Percentiles rank a stretch among this genome's conserved stretches.
Conservation (phyloP, 2,888 invertebrate species). For the Galeopsomyia nigrocyanea region DNA sequence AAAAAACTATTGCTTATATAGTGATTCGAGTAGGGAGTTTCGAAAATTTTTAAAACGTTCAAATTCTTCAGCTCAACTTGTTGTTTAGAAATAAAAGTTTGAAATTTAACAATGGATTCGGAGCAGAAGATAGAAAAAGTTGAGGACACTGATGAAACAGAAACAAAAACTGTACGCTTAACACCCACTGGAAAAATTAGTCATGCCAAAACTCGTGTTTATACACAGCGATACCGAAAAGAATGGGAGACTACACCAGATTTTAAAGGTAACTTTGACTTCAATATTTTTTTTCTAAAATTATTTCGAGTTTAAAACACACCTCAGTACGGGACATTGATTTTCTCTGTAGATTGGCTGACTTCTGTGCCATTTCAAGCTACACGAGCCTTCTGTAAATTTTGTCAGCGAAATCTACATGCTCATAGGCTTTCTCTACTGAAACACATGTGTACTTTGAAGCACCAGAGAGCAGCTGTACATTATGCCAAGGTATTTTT, state of each 20-base stretch:
- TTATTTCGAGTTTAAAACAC: not conserved
- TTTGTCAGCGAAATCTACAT: slow-evolving; percentile 73
- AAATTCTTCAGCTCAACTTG: no score
- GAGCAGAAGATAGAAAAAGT: no score
- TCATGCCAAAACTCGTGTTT: slow-evolving; percentile 68
- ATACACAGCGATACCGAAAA: slow-evolving; percentile 73
- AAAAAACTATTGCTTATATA: no score
- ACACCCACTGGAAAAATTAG: slow-evolving; percentile 68
- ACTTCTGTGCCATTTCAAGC: slow-evolving; percentile 71
- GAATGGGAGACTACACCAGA: slow-evolving; percentile 75
- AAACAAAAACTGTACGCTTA: not conserved
- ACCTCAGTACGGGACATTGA: not conserved
- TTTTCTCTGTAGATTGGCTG: slow-evolving; percentile 71
- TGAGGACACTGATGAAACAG: no score
- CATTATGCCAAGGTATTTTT: slow-evolving; percentile 33
- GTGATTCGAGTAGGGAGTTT: no score
- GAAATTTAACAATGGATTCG: no score
- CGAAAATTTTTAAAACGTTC: no score
- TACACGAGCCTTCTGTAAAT: slow-evolving; percentile 73
- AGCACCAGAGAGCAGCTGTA: slow-evolving; percentile 71
- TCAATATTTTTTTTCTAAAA: not conserved
- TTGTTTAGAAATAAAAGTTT: no score
- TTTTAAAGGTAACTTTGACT: slow-evolving; percentile 71
- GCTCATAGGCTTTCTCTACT: slow-evolving; percentile 73
- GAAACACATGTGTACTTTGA: slow-evolving; percentile 74